phyloP scores from a whole-genome alignment of 2,113 vertebrate species.

The Electrona antarctica region DNA sequence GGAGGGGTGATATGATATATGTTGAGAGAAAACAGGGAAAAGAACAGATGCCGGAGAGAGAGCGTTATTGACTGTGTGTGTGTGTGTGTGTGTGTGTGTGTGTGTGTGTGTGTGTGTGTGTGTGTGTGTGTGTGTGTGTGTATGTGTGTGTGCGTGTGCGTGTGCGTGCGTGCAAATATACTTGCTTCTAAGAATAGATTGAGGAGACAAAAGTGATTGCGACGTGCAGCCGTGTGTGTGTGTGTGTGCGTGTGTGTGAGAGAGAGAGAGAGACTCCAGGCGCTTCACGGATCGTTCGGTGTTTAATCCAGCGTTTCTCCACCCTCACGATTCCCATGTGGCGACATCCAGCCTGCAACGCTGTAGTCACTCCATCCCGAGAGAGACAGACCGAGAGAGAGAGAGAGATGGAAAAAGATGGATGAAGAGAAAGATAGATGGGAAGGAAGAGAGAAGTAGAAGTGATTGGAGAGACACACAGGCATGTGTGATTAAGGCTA shows the following conservation, averaged over 20 bases:
- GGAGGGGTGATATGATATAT: slow-evolving; percentile 9
- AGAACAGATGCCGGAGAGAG: slow-evolving; percentile 16
- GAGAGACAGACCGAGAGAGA: background rate
- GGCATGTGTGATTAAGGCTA: too few species aligned
- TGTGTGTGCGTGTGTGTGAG: slow-evolving; percentile 22
- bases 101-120: background rate
- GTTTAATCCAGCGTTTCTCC: slow-evolving; percentile 73
- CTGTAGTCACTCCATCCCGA: background rate
- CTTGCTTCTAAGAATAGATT: slow-evolving; percentile 69
- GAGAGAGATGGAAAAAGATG: background rate
- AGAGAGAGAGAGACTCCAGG: slow-evolving; percentile 27
- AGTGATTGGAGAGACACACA: too few species aligned
- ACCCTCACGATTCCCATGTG: slow-evolving; percentile 66
- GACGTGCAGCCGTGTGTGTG: slow-evolving; percentile 34
- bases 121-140: slow-evolving; percentile 13
- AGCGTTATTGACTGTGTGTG: slow-evolving; percentile 17
- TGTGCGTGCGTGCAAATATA: slow-evolving; percentile 38
- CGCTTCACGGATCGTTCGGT: slow-evolving; percentile 55
- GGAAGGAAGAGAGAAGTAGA: slow-evolving; percentile 1
- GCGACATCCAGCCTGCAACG: slow-evolving; percentile 43
- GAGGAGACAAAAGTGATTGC: slow-evolving; percentile 51
- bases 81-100: slow-evolving; percentile 1
- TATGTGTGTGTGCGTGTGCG: background rate
- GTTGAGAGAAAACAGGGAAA: too few species aligned
- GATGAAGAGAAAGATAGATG: slow-evolving; percentile 17